Evolutionary conservation across 2,113 vertebrate genomes (phyloP).

Genomic region (Pimephales promelas): DNA sequence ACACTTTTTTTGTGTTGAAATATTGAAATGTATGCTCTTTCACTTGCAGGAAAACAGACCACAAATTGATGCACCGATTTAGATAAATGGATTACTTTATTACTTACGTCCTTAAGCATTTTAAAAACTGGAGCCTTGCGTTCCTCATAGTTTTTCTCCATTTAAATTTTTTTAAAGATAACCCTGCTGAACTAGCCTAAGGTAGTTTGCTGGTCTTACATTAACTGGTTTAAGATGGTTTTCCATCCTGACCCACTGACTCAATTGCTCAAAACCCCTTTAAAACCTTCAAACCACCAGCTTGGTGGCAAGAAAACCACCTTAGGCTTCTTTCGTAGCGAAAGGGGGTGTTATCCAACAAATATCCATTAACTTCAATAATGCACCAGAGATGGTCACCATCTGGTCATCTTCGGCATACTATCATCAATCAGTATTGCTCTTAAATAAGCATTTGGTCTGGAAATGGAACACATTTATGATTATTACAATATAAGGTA

Average conservation of each 20-base stretch:
- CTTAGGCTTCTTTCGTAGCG: neutral
- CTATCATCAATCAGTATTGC: neutral
- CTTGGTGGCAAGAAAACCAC: neutral
- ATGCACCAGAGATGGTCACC: neutral
- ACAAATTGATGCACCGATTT: neutral
- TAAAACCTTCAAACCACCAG: conserved; percentile 3
- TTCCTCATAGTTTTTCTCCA: neutral
- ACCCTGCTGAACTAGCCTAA: neutral
- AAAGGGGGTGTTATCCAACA: neutral
- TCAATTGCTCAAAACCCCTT: neutral
- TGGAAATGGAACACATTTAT: too few species aligned
- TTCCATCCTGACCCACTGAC: neutral
- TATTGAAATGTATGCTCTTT: neutral
- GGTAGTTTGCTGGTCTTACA: neutral
- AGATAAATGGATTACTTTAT: neutral
- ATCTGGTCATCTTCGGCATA: neutral
- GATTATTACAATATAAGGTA: too few species aligned
- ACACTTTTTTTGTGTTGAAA: too few species aligned
- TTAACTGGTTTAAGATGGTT: neutral
- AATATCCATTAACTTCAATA: neutral
- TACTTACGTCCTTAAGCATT: neutral
- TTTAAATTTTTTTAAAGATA: neutral
- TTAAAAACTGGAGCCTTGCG: neutral
- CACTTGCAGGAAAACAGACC: neutral
- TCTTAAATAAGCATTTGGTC: neutral